phyloP scores from a whole-genome alignment of 2,888 invertebrate species.

The Drosophila putrida region DNA sequence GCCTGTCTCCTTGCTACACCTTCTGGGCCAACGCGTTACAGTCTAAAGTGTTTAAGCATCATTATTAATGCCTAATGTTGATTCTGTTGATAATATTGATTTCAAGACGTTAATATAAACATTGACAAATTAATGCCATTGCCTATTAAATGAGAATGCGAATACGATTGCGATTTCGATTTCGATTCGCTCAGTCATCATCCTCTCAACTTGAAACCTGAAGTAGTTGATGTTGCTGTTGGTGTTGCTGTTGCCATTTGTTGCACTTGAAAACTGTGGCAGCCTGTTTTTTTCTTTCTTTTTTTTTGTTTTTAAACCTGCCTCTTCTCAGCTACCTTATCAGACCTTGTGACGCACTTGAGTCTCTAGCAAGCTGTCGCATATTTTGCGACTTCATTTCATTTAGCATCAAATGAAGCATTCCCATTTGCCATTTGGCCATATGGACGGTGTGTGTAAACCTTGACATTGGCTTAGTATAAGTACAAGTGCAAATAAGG shows the following conservation, averaged over 20 bases:
- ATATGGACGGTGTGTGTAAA: slow-evolving; percentile 24
- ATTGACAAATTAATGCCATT: slow-evolving; percentile 77
- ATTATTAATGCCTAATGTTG: slow-evolving; percentile 66
- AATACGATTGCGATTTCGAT: slow-evolving; percentile 25
- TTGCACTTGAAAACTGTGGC: slow-evolving; percentile 59
- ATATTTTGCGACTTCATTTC: slow-evolving; percentile 22
- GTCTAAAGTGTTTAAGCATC: slow-evolving; percentile 56
- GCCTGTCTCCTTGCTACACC: background rate
- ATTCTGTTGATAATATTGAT: slow-evolving; percentile 66
- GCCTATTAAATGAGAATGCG: slow-evolving; percentile 24
- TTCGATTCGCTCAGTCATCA: slow-evolving; percentile 50
- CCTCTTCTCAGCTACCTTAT: slow-evolving; percentile 52
- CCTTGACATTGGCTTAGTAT: slow-evolving; percentile 56
- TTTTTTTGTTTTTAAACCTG: slow-evolving; percentile 21
- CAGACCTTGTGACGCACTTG: slow-evolving; percentile 68
- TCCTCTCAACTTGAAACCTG: slow-evolving; percentile 52
- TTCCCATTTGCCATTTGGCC: slow-evolving; percentile 33
- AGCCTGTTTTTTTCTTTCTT: slow-evolving; percentile 26
- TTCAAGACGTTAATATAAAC: slow-evolving; percentile 68
- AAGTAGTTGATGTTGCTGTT: slow-evolving; percentile 45
- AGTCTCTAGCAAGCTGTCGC: slow-evolving; percentile 41
- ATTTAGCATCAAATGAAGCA: slow-evolving; percentile 2
- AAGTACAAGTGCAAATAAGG: background rate
- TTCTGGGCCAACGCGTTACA: slow-evolving; percentile 26
- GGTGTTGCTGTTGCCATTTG: slow-evolving; percentile 40